Evolutionary conservation across 2,113 vertebrate species (phyloP), one percentile per base, ranked within the genome.

Genomic region (Labrus mixtus): DNA sequence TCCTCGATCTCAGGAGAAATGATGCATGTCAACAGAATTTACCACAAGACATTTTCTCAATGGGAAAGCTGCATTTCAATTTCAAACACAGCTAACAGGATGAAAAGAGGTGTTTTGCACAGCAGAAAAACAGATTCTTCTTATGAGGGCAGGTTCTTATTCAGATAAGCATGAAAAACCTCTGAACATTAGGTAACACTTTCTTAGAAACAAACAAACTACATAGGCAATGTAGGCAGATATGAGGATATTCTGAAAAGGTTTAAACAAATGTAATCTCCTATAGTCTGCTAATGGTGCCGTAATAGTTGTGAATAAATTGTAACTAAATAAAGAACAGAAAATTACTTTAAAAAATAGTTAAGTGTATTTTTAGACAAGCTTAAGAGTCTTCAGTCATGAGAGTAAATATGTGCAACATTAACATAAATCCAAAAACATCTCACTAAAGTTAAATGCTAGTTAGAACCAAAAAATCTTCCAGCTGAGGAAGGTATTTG

Each of bases 11-110:
- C 59, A 12, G 25, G 68, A 75, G 73, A 59, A 66, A 70, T 61
- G 62, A 68, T 64, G 74, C 36, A 19, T 72, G 74, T 69, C 80
- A 72, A 58, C 63, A 79, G 29, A 54, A 62, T 73, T 79, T 71
- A 71, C 55, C 22, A 19, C 3, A 2, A 85, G 74, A 67, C 54
- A 8, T 57, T 41, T 22, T 57, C 46, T 55, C 43, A n/a, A 33
- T 6, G 33, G 19, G 23, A 53, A 74, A 66, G 3, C 23, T 16
- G 17, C 4, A 65, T 73, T 60, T 69, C 29, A n/a, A 10, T 76
- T 73, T 57, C 33, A 65, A 64, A 63, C 66, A 22, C 16, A 64
- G 55, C 25, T 22, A 57, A 39, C 37, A 45, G n/a, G 36, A 79
- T 58, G 45, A 78, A 67, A 67, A 9, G 5, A 50, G 11, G 10